Evolutionary conservation across 1,140 invertebrate genomes (phyloP).

Genomic region (Adoxophyes honmai): DNA sequence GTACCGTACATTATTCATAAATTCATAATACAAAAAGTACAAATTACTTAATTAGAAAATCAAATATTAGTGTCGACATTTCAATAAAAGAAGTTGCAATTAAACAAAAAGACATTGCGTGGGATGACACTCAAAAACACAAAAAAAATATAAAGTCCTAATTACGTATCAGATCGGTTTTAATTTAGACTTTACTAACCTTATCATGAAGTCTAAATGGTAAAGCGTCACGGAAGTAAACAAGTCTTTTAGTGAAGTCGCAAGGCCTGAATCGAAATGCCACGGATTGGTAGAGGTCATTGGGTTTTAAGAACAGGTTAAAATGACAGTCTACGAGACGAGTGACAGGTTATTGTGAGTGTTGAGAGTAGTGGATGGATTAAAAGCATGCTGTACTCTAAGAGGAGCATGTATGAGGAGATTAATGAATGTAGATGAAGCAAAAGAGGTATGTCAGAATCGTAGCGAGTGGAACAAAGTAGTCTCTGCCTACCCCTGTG

Average conservation of each 20-base stretch:
- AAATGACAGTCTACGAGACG: not conserved
- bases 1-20: no score
- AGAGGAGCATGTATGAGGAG: no score
- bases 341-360: not conserved
- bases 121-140: not conserved
- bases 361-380: not conserved
- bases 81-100: no score
- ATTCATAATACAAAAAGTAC: no score
- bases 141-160: not conserved
- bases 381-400: no score
- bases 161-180: not conserved
- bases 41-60: no score
- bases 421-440: no score
- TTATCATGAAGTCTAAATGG: not conserved
- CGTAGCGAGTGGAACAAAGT: no score
- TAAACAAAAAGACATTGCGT: not conserved
- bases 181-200: not conserved
- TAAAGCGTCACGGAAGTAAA: not conserved
- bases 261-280: slow-evolving; percentile 4
- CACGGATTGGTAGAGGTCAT: not conserved
- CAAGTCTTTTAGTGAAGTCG: not conserved
- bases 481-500: no score
- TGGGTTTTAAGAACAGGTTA: slow-evolving; percentile 1
- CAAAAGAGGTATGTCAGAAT: no score
- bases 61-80: no score